Conservation (phyloP, 2,797 vertebrate species). For the Tapirus indicus region DNA sequence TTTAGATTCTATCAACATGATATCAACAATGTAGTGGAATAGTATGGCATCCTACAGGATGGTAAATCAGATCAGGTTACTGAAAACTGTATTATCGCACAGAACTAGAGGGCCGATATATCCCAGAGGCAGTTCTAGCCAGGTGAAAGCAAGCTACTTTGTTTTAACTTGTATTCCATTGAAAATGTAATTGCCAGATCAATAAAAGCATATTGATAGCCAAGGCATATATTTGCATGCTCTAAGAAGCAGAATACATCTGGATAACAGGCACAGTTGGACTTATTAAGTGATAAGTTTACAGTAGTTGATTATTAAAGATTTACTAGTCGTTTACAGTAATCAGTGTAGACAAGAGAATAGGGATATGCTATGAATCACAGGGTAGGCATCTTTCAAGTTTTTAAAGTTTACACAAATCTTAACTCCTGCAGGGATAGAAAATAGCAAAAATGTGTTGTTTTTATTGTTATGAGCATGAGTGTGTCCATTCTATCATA, state of each 20-base stretch:
- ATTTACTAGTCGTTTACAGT: not conserved
- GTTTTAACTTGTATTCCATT: not conserved
- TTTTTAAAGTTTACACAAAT: not conserved
- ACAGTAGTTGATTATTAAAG: not conserved
- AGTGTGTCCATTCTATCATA: not conserved
- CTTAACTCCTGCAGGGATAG: not conserved
- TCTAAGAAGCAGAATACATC: not conserved
- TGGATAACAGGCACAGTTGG: not conserved
- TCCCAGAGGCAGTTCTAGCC: not conserved
- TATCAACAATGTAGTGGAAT: not conserved
- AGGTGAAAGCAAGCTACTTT: not conserved
- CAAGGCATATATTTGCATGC: not conserved
- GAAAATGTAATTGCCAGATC: constrained; percentile 10
- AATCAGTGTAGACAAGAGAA: not conserved
- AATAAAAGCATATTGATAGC: not conserved
- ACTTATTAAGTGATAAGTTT: not conserved
- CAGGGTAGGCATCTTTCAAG: not conserved
- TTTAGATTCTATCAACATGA: not conserved
- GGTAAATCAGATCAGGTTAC: not conserved
- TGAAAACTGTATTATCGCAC: not conserved
- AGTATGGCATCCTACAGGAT: not conserved
- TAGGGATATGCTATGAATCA: not conserved
- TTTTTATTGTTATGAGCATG: not conserved
- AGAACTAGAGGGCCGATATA: not conserved
- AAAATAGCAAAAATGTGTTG: not conserved